Base-by-base conservation (phyloP, 2,113 vertebrate species). In the Nycticryphes semicollaris region DNA sequence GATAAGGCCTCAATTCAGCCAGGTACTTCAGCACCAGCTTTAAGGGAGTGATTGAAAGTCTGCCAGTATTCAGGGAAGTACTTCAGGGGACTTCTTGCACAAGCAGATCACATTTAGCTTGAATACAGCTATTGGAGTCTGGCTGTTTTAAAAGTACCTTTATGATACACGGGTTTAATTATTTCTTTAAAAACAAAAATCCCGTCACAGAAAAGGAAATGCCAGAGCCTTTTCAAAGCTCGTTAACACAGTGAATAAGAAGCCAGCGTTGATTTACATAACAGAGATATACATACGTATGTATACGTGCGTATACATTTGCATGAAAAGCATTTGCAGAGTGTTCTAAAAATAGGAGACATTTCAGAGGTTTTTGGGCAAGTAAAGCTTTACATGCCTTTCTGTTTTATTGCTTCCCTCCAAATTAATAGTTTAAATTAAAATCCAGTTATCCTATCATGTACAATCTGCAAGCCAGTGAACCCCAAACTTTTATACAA, bases 271-370 rank as follows among this genome's bases (percentile, higher is more conserved):
- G 94, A 96, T 98, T 98, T 98, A 95, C 97, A 97, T 97, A 96
- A 96, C 94, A 97, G 87, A 84, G 94, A 97, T 98, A 78, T 63
- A 96, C 87, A 87, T 94, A 93, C 82, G 78, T 95, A 95, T 66
- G 67, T 95, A 90, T 95, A 96, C n/a, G 37, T 95, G 93, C 39
- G 1, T 87, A 51, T 94, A 96, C 88, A 96, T 97, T 95, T 91
- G 97, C 96, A 97, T 83, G 97, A 97, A 96, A 97, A 97, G 97
- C 96, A 97, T 97, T 97, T 98, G 97, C 96, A 97, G 89, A 92
- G 94, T 80, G 89, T 96, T 96, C 97, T 98, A 98, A 98, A 98
- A 98, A 98, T 98, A 98, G 97, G 94, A 98, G 97, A 98, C 91
- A 97, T 98, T 97, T 98, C 93, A 95, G 95, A 97, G 93, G 60